Conservation (phyloP, 1,140 invertebrate species). For the Trachymyrmex septentrionalis region DNA sequence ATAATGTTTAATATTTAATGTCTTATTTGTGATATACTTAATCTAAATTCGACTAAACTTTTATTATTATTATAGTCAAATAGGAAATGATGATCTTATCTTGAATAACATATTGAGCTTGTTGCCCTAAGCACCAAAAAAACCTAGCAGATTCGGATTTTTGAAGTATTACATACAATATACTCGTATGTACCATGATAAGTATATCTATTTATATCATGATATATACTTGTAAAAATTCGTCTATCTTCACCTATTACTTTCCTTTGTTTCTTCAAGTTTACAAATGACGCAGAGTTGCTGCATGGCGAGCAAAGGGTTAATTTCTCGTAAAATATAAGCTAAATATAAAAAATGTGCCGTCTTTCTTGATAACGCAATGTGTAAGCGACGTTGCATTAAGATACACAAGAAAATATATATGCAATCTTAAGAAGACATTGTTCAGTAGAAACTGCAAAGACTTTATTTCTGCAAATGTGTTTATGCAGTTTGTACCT, state of each 20-base stretch:
- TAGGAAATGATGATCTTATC: too few species aligned
- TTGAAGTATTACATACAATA: too few species aligned
- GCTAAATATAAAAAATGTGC: not conserved
- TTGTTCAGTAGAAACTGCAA: not conserved
- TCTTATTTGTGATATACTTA: too few species aligned
- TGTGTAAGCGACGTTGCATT: constrained; percentile 18
- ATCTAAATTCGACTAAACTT: too few species aligned
- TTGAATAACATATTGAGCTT: too few species aligned
- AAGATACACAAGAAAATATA: not conserved
- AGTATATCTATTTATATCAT: too few species aligned
- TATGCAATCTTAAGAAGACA: not conserved
- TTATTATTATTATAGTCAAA: too few species aligned
- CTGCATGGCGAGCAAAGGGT: not conserved
- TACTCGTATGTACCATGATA: too few species aligned
- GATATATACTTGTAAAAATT: too few species aligned
- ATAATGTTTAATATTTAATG: too few species aligned
- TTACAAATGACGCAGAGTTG: not conserved
- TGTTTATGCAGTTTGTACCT: not conserved
- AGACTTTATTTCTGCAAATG: not conserved
- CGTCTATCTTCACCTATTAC: not conserved
- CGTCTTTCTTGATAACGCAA: not conserved
- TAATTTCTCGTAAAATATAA: not conserved
- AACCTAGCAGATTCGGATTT: too few species aligned
- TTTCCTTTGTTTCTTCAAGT: not conserved
- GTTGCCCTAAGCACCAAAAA: too few species aligned